Percentiles rank a stretch among this genome's conserved stretches.
Evolutionary conservation across 2,888 invertebrate genomes (phyloP).

Genomic region (Plemyria rubiginata): DNA sequence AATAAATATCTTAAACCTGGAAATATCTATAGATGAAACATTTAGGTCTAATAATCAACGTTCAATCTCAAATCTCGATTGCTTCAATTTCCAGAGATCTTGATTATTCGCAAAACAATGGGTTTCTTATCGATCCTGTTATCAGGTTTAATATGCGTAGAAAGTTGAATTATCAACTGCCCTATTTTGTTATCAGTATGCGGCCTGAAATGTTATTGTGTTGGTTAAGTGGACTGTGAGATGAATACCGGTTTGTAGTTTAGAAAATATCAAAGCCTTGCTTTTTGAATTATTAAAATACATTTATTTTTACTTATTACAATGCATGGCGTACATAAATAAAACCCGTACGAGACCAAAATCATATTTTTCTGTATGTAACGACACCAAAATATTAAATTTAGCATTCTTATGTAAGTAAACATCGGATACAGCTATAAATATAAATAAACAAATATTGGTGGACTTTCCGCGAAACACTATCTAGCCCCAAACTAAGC

Average conservation of each 20-base stretch:
- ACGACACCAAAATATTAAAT: too few relatives aligned
- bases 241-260: constrained; percentile 36
- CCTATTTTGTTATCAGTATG: constrained; percentile 77
- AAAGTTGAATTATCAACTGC: constrained; percentile 77
- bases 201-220: constrained; percentile 76
- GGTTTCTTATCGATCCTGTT: constrained; percentile 65
- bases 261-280: constrained; percentile 11
- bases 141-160: constrained; percentile 82
- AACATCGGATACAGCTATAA: too few relatives aligned
- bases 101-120: constrained; percentile 70
- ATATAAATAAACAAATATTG: too few relatives aligned
- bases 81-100: constrained; percentile 42
- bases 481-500: too few relatives aligned
- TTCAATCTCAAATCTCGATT: constrained; percentile 80
- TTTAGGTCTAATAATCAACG: constrained; percentile 45
- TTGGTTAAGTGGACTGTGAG: constrained; percentile 73
- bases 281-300: background rate
- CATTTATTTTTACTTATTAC: background rate
- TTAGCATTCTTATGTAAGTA: too few relatives aligned
- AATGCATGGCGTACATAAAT: background rate
- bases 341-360: too few relatives aligned
- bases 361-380: too few relatives aligned
- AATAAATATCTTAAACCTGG: too few relatives aligned
- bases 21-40: background rate
- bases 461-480: too few relatives aligned